Conservation (phyloP, 2,113 vertebrate genomes). For the Anseranas semipalmata region DNA sequence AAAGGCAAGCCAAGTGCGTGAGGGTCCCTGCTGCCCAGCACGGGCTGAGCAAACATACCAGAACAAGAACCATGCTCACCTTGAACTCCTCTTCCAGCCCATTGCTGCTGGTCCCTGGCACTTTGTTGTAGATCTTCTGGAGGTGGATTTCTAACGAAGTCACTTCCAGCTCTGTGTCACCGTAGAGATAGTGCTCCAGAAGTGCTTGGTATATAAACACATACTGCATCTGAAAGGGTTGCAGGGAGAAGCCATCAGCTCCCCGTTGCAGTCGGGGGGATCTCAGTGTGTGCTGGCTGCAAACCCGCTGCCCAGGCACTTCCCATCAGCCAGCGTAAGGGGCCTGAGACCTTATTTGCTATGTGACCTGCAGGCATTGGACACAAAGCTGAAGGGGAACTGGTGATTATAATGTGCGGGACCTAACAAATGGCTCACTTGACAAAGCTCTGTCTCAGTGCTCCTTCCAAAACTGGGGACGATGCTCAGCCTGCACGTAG, state of each 20-base stretch:
- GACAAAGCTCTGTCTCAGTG: background rate
- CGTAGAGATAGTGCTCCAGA: constrained; percentile 96
- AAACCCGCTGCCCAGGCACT: background rate
- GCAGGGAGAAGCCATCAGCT: background rate
- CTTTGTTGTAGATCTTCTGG: constrained; percentile 93
- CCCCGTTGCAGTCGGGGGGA: too few relatives aligned
- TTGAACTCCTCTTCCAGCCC: constrained; percentile 98
- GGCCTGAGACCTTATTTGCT: background rate
- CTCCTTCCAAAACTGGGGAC: fast-evolving
- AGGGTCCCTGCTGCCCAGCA: background rate
- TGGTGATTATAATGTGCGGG: background rate
- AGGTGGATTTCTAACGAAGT: constrained; percentile 96
- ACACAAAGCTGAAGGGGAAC: background rate
- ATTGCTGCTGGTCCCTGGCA: constrained; percentile 90
- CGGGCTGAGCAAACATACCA: background rate
- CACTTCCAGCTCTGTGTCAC: constrained; percentile 98
- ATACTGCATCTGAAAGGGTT: constrained; percentile 91
- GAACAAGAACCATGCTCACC: constrained; percentile 70
- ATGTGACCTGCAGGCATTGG: background rate
- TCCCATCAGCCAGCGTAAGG: background rate
- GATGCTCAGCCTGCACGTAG: fast-evolving
- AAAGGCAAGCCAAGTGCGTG: fast-evolving
- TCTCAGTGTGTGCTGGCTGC: background rate
- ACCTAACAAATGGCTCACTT: fast-evolving
- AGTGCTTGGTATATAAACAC: constrained; percentile 99